phyloP scores from a whole-genome alignment of 2,113 vertebrate genomes.

The Ivindomyrus marchei region DNA sequence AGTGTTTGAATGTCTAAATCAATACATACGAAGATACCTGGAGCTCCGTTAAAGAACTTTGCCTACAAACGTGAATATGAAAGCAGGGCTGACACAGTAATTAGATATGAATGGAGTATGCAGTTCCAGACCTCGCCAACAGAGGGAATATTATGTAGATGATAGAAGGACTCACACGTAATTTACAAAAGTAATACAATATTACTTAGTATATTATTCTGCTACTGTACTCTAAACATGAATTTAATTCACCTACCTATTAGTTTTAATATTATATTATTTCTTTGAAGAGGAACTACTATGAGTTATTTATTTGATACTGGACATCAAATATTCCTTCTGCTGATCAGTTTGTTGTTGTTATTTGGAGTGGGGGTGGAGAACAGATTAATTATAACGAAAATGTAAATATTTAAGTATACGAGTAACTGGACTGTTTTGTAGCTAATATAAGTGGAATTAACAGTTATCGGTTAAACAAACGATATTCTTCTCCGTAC shows the following conservation, averaged over 20 bases:
- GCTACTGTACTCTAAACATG: neutral
- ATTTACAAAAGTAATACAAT: neutral
- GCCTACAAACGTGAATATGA: neutral
- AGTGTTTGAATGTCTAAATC: neutral
- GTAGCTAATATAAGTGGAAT: neutral
- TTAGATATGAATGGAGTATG: neutral
- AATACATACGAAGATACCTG: neutral
- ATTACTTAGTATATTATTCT: neutral
- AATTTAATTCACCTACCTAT: neutral
- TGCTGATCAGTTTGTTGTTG: neutral
- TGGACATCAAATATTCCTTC: neutral
- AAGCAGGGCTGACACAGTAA: neutral
- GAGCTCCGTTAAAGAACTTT: neutral
- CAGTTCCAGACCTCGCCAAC: constrained; percentile 17
- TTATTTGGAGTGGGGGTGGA: neutral
- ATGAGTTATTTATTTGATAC: neutral
- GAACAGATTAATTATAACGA: neutral
- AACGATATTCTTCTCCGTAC: neutral
- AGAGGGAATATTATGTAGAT: constrained; percentile 10
- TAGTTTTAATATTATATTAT: neutral
- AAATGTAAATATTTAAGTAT: neutral
- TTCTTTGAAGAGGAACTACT: neutral
- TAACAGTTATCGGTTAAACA: neutral
- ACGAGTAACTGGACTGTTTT: neutral
- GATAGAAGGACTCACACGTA: neutral